Evolutionary conservation across 2,888 invertebrate species (phyloP).

Genomic region (Sturmia bella): DNA sequence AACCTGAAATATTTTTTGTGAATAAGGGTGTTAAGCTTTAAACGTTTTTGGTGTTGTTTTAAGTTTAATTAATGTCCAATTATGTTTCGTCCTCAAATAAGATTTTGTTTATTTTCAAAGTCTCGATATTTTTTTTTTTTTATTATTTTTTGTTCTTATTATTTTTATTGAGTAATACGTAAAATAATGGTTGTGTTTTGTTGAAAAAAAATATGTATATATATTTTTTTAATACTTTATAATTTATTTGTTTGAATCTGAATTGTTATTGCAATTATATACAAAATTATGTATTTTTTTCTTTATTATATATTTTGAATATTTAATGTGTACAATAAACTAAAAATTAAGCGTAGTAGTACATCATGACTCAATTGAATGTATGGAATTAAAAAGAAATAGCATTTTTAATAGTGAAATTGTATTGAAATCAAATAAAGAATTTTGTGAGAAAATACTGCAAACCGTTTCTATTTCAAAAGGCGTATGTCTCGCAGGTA

Average conservation of each 20-base stretch:
- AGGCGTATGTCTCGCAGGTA: too few relatives aligned
- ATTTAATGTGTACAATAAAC: slow-evolving; percentile 63
- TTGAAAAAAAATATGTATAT: slow-evolving; percentile 58
- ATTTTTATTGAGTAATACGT: slow-evolving; percentile 48
- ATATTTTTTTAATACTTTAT: slow-evolving; percentile 53
- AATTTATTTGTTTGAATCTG: slow-evolving; percentile 51
- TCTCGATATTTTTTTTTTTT: slow-evolving; percentile 29
- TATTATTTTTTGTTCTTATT: too few relatives aligned
- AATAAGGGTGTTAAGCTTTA: slow-evolving; percentile 41
- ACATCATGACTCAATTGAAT: slow-evolving; percentile 60
- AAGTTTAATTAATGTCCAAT: slow-evolving; percentile 1
- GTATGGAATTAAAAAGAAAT: slow-evolving; percentile 57
- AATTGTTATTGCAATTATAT: slow-evolving; percentile 36
- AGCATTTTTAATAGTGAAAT: slow-evolving; percentile 66
- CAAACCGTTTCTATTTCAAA: not conserved
- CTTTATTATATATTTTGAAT: slow-evolving; percentile 20
- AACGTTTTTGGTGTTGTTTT: slow-evolving; percentile 54
- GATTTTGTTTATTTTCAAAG: slow-evolving; percentile 35
- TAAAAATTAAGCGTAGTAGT: slow-evolving; percentile 49
- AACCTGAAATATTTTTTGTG: too few relatives aligned
- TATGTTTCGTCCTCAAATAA: slow-evolving; percentile 46
- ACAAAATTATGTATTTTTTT: slow-evolving; percentile 9
- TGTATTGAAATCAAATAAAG: slow-evolving; percentile 60
- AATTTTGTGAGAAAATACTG: slow-evolving; percentile 49
- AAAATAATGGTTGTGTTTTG: slow-evolving; percentile 72